Base-by-base conservation (phyloP, 2,113 vertebrate genomes). In the Mungos mungo region DNA sequence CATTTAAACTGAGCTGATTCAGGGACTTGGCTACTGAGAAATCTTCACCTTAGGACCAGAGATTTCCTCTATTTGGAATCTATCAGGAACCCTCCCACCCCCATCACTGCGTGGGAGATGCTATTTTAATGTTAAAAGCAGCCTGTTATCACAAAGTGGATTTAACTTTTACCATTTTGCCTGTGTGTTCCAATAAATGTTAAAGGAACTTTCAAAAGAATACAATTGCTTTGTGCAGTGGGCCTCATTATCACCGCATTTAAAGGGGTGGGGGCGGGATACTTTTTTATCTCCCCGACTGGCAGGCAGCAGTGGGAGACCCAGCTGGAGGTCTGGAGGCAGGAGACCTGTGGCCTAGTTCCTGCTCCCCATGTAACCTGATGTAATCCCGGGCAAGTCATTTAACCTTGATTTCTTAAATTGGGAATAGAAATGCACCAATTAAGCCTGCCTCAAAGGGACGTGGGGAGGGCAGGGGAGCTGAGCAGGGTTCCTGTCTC, bases 331-430 rank as follows among this genome's bases (percentile, higher is more conserved):
- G 87, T 18, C 0, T 76, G 83, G 68, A 90, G 65, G 65, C 66
- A 60, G 35, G 65, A 93, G 68, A 74, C 65, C 86, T 83, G 33
- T 68, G 86, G 31, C 95, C 88, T 38, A 45, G 27, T 82, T 93
- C 86, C 38, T 8, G 21, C 66, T 57, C 31, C 33, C 57, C 71
- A 16, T 18, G 60, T n/a, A 65, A 45, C 35, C 80, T 21, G 0
- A 25, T 12, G 45, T 29, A 68, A 71, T 13, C 16, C 2, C 23
- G 33, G 87, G 45, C 45, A 77, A 93, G 74, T 33, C 38, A 1
- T 66, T 95, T 96, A 96, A 92, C 95, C 50, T 80, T 80, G 80
- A 80, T 80, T 92, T 76, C 74, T 93, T 71, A 80, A 66, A 23
- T 25, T 60, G 71, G 76, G 80, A 90, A 88, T 47, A n/a, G 47